Base-by-base conservation (phyloP, 2,113 vertebrate genomes). In the Sorex araneus region DNA sequence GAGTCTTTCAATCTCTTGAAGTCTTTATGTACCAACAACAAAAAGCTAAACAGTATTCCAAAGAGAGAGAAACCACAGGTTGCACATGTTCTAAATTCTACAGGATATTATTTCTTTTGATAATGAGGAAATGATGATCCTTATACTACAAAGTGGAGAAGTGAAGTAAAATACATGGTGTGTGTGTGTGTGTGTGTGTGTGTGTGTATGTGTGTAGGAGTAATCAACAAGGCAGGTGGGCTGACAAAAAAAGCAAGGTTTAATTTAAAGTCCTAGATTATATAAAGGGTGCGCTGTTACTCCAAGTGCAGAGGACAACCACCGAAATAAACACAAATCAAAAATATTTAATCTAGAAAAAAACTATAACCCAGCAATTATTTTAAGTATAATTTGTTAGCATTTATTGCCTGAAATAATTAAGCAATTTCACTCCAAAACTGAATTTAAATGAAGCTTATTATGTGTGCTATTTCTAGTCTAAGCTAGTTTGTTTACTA, bases 381-480 rank as follows among this genome's bases (percentile, higher is more conserved):
- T 12, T 50, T 45, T 93, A 92, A 87, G n/a, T 78, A 86, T 28
- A 84, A 74, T 69, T 93, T 94, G 30, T 88, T 89, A 83, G 25
- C 40, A 64, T 90, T 34, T 64, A 3, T 76, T 88, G 60, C 80
- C 60, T 6, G 12, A 83, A 94, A 90, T 34, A 90, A 89, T 89
- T 91, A 87, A 73, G 50, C 64, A 91, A 91, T 81, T 94, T 84
- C 63, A 94, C 50, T 94, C 54, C 92, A 89, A 84, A 90, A 88
- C 32, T 92, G 32, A 84, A 90, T 93, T 96, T 96, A 93, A 92
- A 90, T 80, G 66, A 95, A 75, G 79, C 30, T 87, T 89, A 84
- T 75, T 89, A 82, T 73, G n/a, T 32, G 50, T 83, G 25, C 82
- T 92, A 76, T 84, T 89, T 63, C 90, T 89, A 84, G 32, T 89